Evolutionary conservation across 2,888 invertebrate species (phyloP), one percentile per base, ranked within the genome.

Genomic region (Chaetoderma sp.): DNA sequence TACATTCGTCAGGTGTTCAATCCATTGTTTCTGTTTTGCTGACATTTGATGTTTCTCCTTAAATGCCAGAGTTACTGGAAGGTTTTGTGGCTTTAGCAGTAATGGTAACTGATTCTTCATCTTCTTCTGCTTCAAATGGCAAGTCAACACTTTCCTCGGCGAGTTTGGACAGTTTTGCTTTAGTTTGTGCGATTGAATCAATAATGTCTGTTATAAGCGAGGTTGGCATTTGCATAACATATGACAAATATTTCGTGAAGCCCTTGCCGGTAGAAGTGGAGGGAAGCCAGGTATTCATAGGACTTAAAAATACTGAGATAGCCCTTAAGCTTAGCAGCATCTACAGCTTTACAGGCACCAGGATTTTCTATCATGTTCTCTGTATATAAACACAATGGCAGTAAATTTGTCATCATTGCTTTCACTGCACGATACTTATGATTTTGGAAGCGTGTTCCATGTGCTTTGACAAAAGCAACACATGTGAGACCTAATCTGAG

Each of bases 381-480:
- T 16, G 52, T 33, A 27, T 52, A 52, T 13, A n/a, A 16, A 39
- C 39, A 56, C 10, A 58, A 47, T n/a, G 58, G 45, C 5, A 58
- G 45, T 16, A 44, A 58, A 27, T 58, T 58, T 13, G 30, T 44
- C 5, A 47, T 25, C 44, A 58, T 45, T 13, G 58, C 25, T 45
- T 45, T 58, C 23, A 23, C n/a, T 16, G 58, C 58, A 21, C 45
- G 13, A 2, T 16, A 58, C 18, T 58, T 47, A 16, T 44, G 58
- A 27, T 47, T 58, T 44, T 58, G 58, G 23, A 58, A 58, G 5
- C 58, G 21, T 5, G 58, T 28, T 13, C 47, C 45, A 5, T 8
- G 28, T 16, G 58, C 58, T 21, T 58, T 58, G 28, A 39, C 45
- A 18, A 58, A 58, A 25, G 27, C 45, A 13, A 58, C 45, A 58